Percentiles rank a stretch among this genome's conserved stretches.
phyloP scores from a whole-genome alignment of 2,888 invertebrate species.

The Andricus quercusramuli region DNA sequence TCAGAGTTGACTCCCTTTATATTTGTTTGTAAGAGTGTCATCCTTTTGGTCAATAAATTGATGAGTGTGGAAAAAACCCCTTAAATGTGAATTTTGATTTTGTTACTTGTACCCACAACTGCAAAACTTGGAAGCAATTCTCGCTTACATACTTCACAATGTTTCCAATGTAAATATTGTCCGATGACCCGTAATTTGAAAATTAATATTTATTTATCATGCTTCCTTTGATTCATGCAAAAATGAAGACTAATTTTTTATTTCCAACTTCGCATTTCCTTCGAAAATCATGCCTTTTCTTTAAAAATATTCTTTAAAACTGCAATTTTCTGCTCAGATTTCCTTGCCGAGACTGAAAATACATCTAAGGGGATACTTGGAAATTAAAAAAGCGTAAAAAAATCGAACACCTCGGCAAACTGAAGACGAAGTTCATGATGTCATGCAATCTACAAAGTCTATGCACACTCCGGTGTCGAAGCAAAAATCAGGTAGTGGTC shows the following conservation, averaged over 20 bases:
- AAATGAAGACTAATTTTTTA: background rate
- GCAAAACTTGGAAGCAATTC: background rate
- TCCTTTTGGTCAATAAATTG: no score
- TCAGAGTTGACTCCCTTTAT: no score
- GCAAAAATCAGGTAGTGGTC: background rate
- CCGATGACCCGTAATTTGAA: no score
- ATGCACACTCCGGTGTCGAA: background rate
- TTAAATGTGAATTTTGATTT: no score
- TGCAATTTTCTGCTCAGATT: background rate
- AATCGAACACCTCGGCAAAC: constrained; percentile 8
- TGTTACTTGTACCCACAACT: background rate
- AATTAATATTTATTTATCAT: no score
- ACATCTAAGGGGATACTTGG: constrained; percentile 11
- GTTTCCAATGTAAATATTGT: no score
- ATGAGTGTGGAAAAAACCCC: no score
- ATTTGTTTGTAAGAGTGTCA: no score
- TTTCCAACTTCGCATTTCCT: background rate
- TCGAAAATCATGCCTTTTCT: background rate
- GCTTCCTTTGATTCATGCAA: background rate
- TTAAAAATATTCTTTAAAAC: background rate
- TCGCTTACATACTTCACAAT: no score
- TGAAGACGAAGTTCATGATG: constrained; percentile 9
- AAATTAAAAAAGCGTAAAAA: constrained; percentile 35
- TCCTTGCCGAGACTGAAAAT: constrained; percentile 36
- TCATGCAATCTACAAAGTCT: background rate